Evolutionary conservation across 2,888 invertebrate species (phyloP), one percentile per base, ranked within the genome.

Genomic region (Chouioia cunea): DNA sequence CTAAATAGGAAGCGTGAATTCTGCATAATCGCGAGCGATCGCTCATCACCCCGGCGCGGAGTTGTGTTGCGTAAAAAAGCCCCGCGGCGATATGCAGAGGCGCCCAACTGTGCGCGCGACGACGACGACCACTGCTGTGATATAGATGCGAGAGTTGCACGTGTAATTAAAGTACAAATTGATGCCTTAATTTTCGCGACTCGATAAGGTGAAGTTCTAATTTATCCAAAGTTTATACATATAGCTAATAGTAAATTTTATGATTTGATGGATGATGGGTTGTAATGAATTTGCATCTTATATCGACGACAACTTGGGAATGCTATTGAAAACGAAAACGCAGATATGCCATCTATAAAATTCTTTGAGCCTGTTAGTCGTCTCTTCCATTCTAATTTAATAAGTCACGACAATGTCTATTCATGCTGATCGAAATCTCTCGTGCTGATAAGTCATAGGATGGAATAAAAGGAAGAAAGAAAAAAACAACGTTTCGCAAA

Each of bases 1-100:
- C 64, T 46, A 54, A 54, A 64, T 54, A 54, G 43, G 46, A 54
- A 20, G 54, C 12, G 47, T 20, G 59, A 36, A 57, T 65, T 46
- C 46, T 27, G 53, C 43, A 14, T 46, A 47, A 54, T 18, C 64
- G 36, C 2, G 4, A 36, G 47, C 57, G 27, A 16, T 23, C 16
- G 48, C 48, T 53, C 36, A n/a, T 20, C n/a, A 16, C 20, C 53
- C 1, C 44, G 53, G n/a, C 43, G 63, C 44, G 27, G 36, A 6
- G 36, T 36, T 12, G n/a, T n/a, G 36, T 36, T 36, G 36, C 36
- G 36, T 36, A 36, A 36, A 36, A 36, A 36, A 12, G 36, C 36
- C 43, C 6, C 22, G 22, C 52, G 23, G 43, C 59, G 36, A 36
- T 36, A n/a, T 36, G 36, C 18, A 23, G 36, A 10, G 16, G 56